Percentiles rank a stretch among this genome's conserved stretches.
phyloP scores from a whole-genome alignment of 2,113 vertebrate species.

The Pelobates fuscus region DNA sequence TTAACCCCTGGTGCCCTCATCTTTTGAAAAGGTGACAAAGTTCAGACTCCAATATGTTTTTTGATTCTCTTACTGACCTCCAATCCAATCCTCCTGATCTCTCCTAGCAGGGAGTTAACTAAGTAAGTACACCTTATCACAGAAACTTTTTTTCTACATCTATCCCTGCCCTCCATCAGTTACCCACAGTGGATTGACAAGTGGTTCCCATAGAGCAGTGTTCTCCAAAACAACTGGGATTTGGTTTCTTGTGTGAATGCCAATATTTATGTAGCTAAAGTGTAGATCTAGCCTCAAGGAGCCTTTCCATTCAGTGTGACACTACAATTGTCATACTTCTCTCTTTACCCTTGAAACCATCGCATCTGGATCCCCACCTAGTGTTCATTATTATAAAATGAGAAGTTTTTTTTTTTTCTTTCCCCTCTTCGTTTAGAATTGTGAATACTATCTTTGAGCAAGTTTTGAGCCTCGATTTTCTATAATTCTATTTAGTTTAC shows the following conservation, averaged over 20 bases:
- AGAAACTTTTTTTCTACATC: conserved; percentile 81
- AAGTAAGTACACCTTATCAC: conserved; percentile 90
- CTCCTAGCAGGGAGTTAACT: conserved; percentile 79
- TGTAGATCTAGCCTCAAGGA: conserved; percentile 90
- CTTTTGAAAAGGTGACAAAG: conserved; percentile 86
- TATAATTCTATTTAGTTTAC: no score
- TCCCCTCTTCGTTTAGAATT: no score
- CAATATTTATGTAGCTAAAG: conserved; percentile 90
- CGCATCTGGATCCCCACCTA: conserved; percentile 93
- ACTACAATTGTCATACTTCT: conserved; percentile 77
- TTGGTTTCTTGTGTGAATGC: conserved; percentile 88
- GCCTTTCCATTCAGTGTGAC: conserved; percentile 82
- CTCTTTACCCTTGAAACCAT: conserved; percentile 74
- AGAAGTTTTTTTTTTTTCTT: conserved; percentile 49
- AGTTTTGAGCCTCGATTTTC: no score
- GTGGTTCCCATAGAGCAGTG: conserved; percentile 77
- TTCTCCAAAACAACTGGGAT: conserved; percentile 86
- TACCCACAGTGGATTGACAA: conserved; percentile 89
- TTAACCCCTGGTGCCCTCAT: conserved; percentile 96
- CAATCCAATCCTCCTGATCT: conserved; percentile 81
- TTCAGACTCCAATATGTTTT: conserved; percentile 89
- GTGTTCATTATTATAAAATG: conserved; percentile 79
- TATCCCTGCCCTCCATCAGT: conserved; percentile 84
- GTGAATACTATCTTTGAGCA: no score
- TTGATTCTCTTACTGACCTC: conserved; percentile 70